phyloP scores from a whole-genome alignment of 2,797 vertebrate genomes.

The Sebastes hopkinsi region DNA sequence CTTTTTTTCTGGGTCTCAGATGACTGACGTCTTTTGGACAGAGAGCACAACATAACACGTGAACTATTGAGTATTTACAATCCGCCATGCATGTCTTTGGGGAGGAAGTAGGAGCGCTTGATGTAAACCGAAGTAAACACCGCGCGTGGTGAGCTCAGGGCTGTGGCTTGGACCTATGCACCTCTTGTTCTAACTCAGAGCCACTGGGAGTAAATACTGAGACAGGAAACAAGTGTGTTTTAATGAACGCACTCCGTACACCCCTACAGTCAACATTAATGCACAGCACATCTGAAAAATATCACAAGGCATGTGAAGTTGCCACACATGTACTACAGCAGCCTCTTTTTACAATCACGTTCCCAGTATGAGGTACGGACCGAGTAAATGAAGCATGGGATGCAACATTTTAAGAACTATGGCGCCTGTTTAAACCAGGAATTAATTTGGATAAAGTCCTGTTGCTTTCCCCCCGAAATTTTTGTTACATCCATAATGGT shows the following conservation, averaged over 20 bases:
- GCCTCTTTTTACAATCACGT: conserved; percentile 31
- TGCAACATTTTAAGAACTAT: conserved; percentile 55
- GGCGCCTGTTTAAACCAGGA: conserved; percentile 60
- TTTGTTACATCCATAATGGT: conserved; percentile 72
- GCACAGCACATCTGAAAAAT: background rate
- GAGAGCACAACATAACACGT: conserved; percentile 4
- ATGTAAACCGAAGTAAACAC: conserved; percentile 15
- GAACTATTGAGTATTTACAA: conserved; percentile 19
- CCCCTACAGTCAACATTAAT: background rate
- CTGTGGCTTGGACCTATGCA: background rate
- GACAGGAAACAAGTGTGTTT: background rate
- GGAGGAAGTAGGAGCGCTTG: background rate
- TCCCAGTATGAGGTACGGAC: conserved; percentile 30
- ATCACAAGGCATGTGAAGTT: background rate
- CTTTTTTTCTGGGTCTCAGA: conserved; percentile 3
- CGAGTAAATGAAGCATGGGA: conserved; percentile 69
- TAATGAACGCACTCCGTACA: background rate
- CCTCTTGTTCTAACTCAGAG: background rate
- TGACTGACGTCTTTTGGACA: background rate
- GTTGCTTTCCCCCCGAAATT: conserved; percentile 62
- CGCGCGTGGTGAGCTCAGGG: background rate
- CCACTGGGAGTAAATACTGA: background rate
- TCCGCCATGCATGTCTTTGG: background rate
- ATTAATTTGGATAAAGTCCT: conserved; percentile 72
- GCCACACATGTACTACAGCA: background rate